Conservation (phyloP, 2,888 invertebrate genomes). For the Scaptomyza reducta region DNA sequence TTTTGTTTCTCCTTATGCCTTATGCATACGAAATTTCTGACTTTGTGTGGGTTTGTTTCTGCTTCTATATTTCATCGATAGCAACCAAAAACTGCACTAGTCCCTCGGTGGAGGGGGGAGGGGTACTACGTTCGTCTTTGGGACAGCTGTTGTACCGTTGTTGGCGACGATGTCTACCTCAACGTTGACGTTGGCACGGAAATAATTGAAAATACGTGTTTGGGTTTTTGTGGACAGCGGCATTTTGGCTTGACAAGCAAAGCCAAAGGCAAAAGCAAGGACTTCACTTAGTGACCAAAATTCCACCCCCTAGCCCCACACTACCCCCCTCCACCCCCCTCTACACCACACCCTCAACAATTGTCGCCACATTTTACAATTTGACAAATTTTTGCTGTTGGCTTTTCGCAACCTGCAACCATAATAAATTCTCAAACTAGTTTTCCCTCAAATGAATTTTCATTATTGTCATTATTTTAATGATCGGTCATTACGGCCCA, state of each 20-base stretch:
- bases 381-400: slow-evolving; percentile 64
- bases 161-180: slow-evolving; percentile 66
- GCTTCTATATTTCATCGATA: slow-evolving; percentile 73
- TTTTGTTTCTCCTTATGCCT: slow-evolving; percentile 62
- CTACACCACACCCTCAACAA: slow-evolving; percentile 5
- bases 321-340: neutral
- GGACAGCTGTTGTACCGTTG: slow-evolving; percentile 36
- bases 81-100: slow-evolving; percentile 35
- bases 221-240: slow-evolving; percentile 73
- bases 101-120: neutral
- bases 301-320: slow-evolving; percentile 1
- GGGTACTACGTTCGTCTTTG: slow-evolving; percentile 24
- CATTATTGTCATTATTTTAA: slow-evolving; percentile 2
- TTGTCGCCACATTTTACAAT: slow-evolving; percentile 39
- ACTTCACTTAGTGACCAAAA: slow-evolving; percentile 51
- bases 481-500: neutral
- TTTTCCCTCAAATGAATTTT: slow-evolving; percentile 70
- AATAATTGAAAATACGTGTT: slow-evolving; percentile 83
- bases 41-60: slow-evolving; percentile 24
- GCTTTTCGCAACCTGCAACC: slow-evolving; percentile 46
- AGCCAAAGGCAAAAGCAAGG: slow-evolving; percentile 28
- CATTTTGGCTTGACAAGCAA: slow-evolving; percentile 59
- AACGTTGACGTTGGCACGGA: slow-evolving; percentile 69
- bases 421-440: slow-evolving; percentile 67
- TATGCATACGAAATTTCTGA: slow-evolving; percentile 70